Evolutionary conservation across 2,888 invertebrate genomes (phyloP).

Genomic region (Dermolepida albohirtum): DNA sequence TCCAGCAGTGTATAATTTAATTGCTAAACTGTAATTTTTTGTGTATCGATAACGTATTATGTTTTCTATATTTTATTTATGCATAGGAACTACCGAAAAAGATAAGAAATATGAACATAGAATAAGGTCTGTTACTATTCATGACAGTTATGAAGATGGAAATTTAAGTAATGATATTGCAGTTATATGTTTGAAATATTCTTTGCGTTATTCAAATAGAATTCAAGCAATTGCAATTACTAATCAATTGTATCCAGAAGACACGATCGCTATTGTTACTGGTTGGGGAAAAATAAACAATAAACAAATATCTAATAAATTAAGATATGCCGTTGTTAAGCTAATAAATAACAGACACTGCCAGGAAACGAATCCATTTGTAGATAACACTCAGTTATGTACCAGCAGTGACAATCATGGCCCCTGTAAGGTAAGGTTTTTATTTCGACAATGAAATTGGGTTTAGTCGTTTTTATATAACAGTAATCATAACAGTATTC

Average conservation of each 20-base stretch:
- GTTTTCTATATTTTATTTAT: not conserved
- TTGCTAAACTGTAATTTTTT: too few relatives aligned
- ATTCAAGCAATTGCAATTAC: slow-evolving; percentile 22
- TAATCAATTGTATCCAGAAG: slow-evolving; percentile 20
- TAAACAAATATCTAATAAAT: slow-evolving; percentile 8
- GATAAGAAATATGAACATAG: slow-evolving; percentile 11
- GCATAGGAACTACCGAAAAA: not conserved
- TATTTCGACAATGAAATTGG: not conserved
- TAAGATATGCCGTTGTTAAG: slow-evolving; percentile 8
- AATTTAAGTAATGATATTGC: slow-evolving; percentile 9
- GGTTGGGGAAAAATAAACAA: slow-evolving; percentile 27
- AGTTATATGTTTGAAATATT: slow-evolving; percentile 11
- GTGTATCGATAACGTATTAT: not conserved
- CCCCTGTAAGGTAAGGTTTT: slow-evolving; percentile 15
- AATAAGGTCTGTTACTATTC: slow-evolving; percentile 4
- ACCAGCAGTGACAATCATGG: not conserved
- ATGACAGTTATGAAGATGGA: slow-evolving; percentile 2
- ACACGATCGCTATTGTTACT: slow-evolving; percentile 11
- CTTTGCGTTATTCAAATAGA: slow-evolving; percentile 17
- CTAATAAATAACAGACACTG: slow-evolving; percentile 19
- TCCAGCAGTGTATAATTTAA: too few relatives aligned
- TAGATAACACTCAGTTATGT: slow-evolving; percentile 20
- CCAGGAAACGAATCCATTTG: slow-evolving; percentile 1
- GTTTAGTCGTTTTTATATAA: not conserved
- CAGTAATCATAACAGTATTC: too few relatives aligned